phyloP scores from a whole-genome alignment of 1,140 invertebrate species.

The Grapholita molesta region DNA sequence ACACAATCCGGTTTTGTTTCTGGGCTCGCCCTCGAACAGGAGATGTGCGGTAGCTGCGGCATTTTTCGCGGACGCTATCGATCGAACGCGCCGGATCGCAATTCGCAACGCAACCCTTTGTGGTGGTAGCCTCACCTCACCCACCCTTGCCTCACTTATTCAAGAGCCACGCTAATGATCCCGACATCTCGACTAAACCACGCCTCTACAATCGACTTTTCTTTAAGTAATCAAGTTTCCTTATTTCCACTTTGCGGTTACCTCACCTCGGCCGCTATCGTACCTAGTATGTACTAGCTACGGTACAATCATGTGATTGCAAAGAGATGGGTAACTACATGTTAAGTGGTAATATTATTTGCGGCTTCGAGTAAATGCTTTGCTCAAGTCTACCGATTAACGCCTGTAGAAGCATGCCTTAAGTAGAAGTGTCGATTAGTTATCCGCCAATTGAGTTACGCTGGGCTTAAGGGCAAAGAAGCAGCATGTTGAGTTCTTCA shows the following conservation, averaged over 20 bases:
- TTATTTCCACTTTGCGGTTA: slow-evolving; percentile 8
- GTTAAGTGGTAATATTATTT: slow-evolving; percentile 1
- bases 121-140: slow-evolving; percentile 30
- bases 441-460: not conserved
- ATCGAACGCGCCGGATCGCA: slow-evolving; percentile 46
- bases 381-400: not conserved
- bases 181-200: slow-evolving; percentile 33
- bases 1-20: slow-evolving; percentile 11
- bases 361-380: not conserved
- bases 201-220: slow-evolving; percentile 27
- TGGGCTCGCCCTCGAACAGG: not conserved
- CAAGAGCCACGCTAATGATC: slow-evolving; percentile 32
- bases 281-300: not conserved
- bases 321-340: not conserved
- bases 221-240: slow-evolving; percentile 16
- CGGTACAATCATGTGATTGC: not conserved
- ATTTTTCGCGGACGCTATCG: slow-evolving; percentile 42
- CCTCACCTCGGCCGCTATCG: not conserved
- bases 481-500: not conserved
- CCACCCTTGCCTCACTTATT: slow-evolving; percentile 45
- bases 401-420: not conserved
- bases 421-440: not conserved
- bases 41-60: slow-evolving; percentile 17
- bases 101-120: slow-evolving; percentile 52
- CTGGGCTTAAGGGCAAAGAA: not conserved